A percentile compares a stretch with the other conserved stretches of the same genome.
These are phyloP conservation scores for Asarcornis scutulata DNA, from an alignment of 2,113 vertebrate species.

Conservation along the genomic window DNA sequence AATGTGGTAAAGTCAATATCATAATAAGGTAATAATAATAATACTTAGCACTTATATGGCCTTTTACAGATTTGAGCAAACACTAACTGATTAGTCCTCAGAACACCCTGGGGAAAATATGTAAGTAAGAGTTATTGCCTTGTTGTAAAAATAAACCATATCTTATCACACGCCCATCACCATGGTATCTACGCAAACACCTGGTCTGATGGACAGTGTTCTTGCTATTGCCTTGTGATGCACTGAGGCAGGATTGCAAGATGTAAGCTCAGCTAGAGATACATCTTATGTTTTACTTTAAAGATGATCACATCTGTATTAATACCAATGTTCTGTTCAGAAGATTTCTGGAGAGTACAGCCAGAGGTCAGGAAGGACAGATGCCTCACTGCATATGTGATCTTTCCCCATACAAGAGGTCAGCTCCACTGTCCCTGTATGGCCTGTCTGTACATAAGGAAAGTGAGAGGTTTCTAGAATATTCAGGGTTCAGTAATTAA, in stretches of 20 bases:
- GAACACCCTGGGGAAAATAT: neutral
- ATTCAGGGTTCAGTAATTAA: neutral
- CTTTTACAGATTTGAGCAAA: constrained; percentile 54
- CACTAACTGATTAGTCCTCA: constrained; percentile 44
- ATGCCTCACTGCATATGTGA: neutral
- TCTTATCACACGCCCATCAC: neutral
- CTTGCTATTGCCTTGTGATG: neutral
- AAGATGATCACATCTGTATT: neutral
- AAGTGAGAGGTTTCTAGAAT: neutral
- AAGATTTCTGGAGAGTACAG: neutral
- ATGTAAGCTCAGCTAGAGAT: neutral
- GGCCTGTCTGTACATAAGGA: neutral
- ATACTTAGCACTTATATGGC: constrained; percentile 35
- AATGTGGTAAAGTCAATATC: constrained; percentile 50
- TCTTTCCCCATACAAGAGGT: neutral
- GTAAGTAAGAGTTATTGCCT: constrained; percentile 47
- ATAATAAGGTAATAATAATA: constrained; percentile 42
- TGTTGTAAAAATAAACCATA: constrained; percentile 18
- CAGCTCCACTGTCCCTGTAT: neutral
- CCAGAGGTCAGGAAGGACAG: neutral
- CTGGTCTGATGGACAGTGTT: neutral
- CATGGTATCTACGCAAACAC: constrained; percentile 17
- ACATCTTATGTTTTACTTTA: neutral
- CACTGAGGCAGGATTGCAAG: neutral
- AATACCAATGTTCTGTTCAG: neutral